phyloP scores from a whole-genome alignment of 2,888 invertebrate genomes.

The Rhabditoides inermis region DNA sequence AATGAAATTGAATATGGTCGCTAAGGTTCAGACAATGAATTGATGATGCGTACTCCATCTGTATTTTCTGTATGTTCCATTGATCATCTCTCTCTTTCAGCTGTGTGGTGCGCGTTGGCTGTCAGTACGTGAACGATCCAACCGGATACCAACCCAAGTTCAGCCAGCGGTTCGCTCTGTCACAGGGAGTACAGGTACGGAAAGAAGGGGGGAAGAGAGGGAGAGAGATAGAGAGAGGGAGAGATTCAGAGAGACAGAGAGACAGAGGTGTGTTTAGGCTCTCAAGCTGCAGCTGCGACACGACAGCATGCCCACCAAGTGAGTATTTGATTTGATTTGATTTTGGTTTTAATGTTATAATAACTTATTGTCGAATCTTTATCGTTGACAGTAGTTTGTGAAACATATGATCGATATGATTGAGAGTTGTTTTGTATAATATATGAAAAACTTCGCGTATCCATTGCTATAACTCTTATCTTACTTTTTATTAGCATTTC shows the following conservation, averaged over 20 bases:
- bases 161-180: constrained; percentile 31
- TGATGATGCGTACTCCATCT: no score
- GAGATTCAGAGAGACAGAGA: no score
- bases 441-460: no score
- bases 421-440: not conserved
- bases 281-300: constrained; percentile 36
- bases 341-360: no score
- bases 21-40: no score
- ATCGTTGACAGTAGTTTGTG: not conserved
- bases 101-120: constrained; percentile 33
- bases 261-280: no score
- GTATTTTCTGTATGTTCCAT: no score
- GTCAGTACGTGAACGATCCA: constrained; percentile 18
- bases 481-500: not conserved
- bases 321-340: not conserved
- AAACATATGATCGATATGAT: not conserved
- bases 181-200: constrained; percentile 43
- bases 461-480: no score
- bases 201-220: no score
- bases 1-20: no score
- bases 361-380: no score
- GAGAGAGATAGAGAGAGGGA: no score
- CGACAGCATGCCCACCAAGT: constrained; percentile 24
- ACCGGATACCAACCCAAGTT: constrained; percentile 30
- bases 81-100: constrained; percentile 6